Percentiles rank a stretch among this genome's conserved stretches.
Evolutionary conservation across 2,113 vertebrate species (phyloP).

Genomic region (Danio rerio): DNA sequence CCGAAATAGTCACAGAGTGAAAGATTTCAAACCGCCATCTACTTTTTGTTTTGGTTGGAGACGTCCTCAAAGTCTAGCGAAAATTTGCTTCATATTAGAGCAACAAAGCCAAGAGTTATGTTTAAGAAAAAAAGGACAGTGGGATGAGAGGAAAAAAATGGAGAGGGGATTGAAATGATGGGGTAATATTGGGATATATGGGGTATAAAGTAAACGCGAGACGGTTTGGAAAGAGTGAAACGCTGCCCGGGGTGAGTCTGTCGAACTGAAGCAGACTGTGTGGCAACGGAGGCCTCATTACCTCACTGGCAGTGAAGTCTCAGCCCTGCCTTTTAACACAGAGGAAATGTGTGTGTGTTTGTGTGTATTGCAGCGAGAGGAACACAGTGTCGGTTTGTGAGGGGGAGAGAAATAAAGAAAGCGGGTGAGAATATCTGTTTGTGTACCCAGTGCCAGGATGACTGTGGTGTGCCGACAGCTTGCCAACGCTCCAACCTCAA

Average conservation of each 20-base stretch:
- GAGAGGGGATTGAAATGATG: slow-evolving; percentile 16
- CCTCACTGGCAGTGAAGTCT: slow-evolving; percentile 45
- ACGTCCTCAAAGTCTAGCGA: background rate
- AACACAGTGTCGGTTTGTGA: slow-evolving; percentile 44
- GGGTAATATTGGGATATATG: slow-evolving; percentile 13
- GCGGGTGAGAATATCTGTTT: slow-evolving; percentile 40
- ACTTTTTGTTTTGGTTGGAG: slow-evolving; percentile 61
- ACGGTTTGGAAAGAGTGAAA: slow-evolving; percentile 52
- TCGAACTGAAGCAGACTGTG: slow-evolving; percentile 36
- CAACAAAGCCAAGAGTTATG: slow-evolving; percentile 39
- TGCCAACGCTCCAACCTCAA: slow-evolving; percentile 59
- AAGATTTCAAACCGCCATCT: slow-evolving; percentile 57
- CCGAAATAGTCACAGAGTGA: slow-evolving; percentile 22
- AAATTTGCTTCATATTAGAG: slow-evolving; percentile 43
- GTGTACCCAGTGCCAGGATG: slow-evolving; percentile 49
- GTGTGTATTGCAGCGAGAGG: slow-evolving; percentile 44
- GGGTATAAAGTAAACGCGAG: slow-evolving; percentile 25
- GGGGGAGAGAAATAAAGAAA: slow-evolving; percentile 45
- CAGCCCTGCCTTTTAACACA: slow-evolving; percentile 36
- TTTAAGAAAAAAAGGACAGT: background rate
- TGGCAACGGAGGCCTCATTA: slow-evolving; percentile 46
- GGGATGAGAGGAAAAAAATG: background rate
- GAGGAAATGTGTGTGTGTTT: slow-evolving; percentile 54
- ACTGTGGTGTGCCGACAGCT: slow-evolving; percentile 52
- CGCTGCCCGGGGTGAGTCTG: slow-evolving; percentile 39